Base-by-base conservation (phyloP, 2,888 invertebrate species). In the Sphinx pinastri region DNA sequence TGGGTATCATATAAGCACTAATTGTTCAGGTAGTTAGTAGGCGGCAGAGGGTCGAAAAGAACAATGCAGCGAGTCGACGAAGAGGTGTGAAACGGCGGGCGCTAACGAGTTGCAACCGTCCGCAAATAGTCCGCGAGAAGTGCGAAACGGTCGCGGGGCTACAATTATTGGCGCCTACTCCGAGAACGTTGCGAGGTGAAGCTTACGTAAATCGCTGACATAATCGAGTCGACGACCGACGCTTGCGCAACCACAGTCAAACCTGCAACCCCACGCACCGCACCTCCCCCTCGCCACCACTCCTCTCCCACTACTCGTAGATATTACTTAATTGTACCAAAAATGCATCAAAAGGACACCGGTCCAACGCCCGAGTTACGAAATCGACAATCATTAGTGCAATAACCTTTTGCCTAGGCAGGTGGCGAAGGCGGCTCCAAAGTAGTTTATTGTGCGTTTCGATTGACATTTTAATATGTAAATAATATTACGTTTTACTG, bases 141-240 rank as follows among this genome's bases (percentile, higher is more conserved):
- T 93, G 92, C 90, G 88, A 93, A 92, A 89, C 84, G 88, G 84
- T 87, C 87, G 86, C 88, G 88, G 87, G 84, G 84, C 87, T 84
- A 89, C 89, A 89, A 88, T 80, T 87, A 88, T 80, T 87, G 90
- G 88, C 86, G 88, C 85, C 85, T 86, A 90, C 83, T 82, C 88
- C 85, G 89, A 88, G 90, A 90, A 84, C 90, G 88, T 90, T 90
- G 91, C 93, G 92, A 92, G 91, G 90, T 89, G 90, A 89, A 85
- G 88, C 85, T 94, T 93, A 94, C 93, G 93, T 93, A 94, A 94
- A 84, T 84, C 81, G 84, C 92, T 93, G 94, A 94, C 92, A 94
- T 94, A 94, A 94, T 89, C 91, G 87, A 92, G 93, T 93, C 93
- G 93, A 91, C 92, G 93, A 93, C 94, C 93, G 93, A 79, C 82